Base-by-base conservation (phyloP, 2,113 vertebrate species). In the Thymallus thymallus region DNA sequence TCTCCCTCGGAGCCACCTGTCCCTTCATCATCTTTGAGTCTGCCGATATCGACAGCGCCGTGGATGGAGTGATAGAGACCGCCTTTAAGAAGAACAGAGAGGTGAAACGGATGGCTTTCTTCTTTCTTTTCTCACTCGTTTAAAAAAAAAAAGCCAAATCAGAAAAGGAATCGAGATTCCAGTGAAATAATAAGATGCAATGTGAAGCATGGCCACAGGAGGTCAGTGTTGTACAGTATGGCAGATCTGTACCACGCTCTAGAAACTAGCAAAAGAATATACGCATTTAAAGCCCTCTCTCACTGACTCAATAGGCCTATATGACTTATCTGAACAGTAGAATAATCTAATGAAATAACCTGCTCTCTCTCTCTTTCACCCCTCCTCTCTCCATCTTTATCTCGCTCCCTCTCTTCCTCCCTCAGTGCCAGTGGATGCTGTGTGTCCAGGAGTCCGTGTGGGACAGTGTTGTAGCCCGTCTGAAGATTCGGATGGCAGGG, bases 361-460 rank as follows among this genome's bases (percentile, higher is more conserved):
- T 24, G 18, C 7, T n/a, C 29, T 68, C 69, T 45, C 35, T 75
- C 26, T 58, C n/a, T n/a, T n/a, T n/a, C n/a, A n/a, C n/a, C 5
- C 29, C 2, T 3, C 29, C 3, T 29, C 29, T 2, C 29, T 3
- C 29, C 29, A 2, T 29, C 29, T 29, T 3, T 29, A 2, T 14
- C 22, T 30, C n/a, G n/a, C 41, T 78, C n/a, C 26, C 29, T n/a
- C n/a, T n/a, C 35, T 35, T 23, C 65, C 22, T 22, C 0, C 58
- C 4, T 56, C 83, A 94, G 92, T 68, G 90, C 76, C 66, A 90
- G 72, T 93, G 94, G 89, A 79, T 94, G 82, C 79, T 96, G 73
- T 94, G 90, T 13, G 88, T 96, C 68, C 96, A 97, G 86, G 94
- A 96, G 87, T 92, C 91, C 0, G 90, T 95, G 67, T 84, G 84